A percentile compares a stretch with the other conserved stretches of the same genome.
phyloP scores from a whole-genome alignment of 1,140 invertebrate genomes.

The Drosophila leontia region DNA sequence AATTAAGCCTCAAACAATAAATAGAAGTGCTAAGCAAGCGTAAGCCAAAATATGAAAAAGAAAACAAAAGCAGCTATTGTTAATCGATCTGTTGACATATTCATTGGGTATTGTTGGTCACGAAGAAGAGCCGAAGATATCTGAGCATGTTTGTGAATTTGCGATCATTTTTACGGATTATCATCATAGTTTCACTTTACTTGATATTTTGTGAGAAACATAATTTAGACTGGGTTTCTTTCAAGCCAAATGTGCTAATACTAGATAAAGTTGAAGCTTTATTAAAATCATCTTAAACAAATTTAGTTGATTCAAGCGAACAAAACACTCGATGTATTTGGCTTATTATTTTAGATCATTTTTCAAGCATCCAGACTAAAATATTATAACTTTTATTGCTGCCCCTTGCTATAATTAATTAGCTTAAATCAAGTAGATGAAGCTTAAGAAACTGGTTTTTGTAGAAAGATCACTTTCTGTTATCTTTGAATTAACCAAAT shows the following conservation, averaged over 20 bases:
- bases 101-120: conserved; percentile 3
- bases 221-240: no score
- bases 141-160: background rate
- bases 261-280: no score
- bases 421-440: conserved; percentile 13
- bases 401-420: conserved; percentile 27
- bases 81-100: conserved; percentile 15
- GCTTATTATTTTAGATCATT: background rate
- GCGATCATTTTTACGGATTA: background rate
- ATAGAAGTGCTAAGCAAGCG: conserved; percentile 62
- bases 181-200: background rate
- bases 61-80: conserved; percentile 31
- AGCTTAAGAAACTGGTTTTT: conserved; percentile 16
- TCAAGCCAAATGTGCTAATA: no score
- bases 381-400: background rate
- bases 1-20: conserved; percentile 67
- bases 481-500: conserved; percentile 5
- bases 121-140: background rate
- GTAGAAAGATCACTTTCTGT: conserved; percentile 7
- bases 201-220: no score
- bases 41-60: conserved; percentile 33
- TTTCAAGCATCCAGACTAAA: background rate
- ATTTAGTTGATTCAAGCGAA: no score
- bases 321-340: background rate
- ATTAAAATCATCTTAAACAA: no score